Percentiles rank a stretch among this genome's conserved stretches.
Evolutionary conservation across 1,140 invertebrate species (phyloP).

Genomic region (Thaumetopoea pityocampa): DNA sequence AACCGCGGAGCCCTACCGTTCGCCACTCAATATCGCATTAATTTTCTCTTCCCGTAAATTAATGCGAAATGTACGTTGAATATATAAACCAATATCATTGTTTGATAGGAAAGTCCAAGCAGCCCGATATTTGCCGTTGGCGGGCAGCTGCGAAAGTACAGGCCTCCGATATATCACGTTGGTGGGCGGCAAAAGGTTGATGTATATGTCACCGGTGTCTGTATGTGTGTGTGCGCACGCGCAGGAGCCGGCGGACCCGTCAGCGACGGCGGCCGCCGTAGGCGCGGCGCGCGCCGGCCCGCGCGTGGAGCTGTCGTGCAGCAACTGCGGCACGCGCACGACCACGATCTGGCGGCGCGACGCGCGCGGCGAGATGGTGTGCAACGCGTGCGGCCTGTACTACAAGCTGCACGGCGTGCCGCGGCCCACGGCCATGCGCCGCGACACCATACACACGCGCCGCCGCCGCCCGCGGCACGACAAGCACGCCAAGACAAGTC

Average conservation of each 20-base stretch:
- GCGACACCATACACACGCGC: constrained; percentile 97
- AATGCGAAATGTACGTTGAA: no score
- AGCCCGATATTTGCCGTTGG: no score
- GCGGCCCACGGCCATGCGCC: constrained; percentile 94
- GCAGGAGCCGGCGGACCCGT: constrained; percentile 30
- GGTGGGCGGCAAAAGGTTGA: no score
- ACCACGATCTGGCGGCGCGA: constrained; percentile 96
- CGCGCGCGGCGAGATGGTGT: constrained; percentile 92
- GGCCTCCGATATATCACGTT: no score
- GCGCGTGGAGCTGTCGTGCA: constrained; percentile 85
- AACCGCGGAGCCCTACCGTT: no score
- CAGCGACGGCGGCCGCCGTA: constrained; percentile 2
- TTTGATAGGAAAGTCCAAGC: no score
- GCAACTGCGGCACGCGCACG: constrained; percentile 90
- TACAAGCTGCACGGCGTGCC: constrained; percentile 94
- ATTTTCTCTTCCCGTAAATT: no score
- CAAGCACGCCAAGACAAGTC: constrained; percentile 68
- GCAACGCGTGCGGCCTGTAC: constrained; percentile 96
- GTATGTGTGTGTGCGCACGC: constrained; percentile 4
- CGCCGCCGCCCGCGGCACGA: constrained; percentile 90
- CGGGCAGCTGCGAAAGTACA: no score
- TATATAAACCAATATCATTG: no score
- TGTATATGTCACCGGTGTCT: no score
- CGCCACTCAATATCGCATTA: no score
- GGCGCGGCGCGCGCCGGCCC: constrained; percentile 52